Evolutionary conservation across 2,888 invertebrate species (phyloP), one percentile per base, ranked within the genome.

Genomic region (Pseudococcus viburni): DNA sequence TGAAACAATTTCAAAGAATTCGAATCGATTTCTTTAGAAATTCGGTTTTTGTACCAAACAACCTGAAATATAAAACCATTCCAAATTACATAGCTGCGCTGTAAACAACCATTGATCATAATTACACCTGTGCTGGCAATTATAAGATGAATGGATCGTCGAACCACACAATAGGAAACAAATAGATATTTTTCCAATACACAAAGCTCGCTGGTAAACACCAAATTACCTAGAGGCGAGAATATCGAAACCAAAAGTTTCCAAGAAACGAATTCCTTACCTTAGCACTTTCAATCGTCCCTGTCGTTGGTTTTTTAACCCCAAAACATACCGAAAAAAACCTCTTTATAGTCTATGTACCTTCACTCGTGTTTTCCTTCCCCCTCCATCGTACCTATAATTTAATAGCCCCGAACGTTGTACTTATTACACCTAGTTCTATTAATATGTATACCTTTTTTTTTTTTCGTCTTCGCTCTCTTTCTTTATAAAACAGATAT

Each of bases 401-500:
- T 80, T 39, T 42, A 80, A 42, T 80, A 80, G n/a, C n/a, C n/a
- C 80, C 42, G 46, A 80, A 80, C 42, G 46, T 46, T 42, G 80
- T 42, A 80, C 80, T 80, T 80, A 80, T 80, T 80, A 80, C 80
- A 80, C 80, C 80, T 80, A 80, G 46, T 80, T 80, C 42, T 80
- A 80, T 80, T 80, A 80, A 80, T 73, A 80, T 80, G 46, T 80
- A 80, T 42, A 80, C 42, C 80, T 42, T 80, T 80, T 80, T 80
- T 80, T 80, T 80, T 80, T 19, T n/a, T 33, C 80, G 7, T 33
- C 22, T 15, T 73, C 26, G 68, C 68, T 12, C 33, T 73, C 33
- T 22, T 59, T 80, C 80, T 80, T 80, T 46, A 39, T 42, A 42
- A 80, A 80, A 80, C 80, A 80, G 80, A 80, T 80, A 80, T 33